These are phyloP conservation scores for Leptothorax acervorum DNA, from an alignment of 2,888 invertebrate species.

Conservation along the genomic window DNA sequence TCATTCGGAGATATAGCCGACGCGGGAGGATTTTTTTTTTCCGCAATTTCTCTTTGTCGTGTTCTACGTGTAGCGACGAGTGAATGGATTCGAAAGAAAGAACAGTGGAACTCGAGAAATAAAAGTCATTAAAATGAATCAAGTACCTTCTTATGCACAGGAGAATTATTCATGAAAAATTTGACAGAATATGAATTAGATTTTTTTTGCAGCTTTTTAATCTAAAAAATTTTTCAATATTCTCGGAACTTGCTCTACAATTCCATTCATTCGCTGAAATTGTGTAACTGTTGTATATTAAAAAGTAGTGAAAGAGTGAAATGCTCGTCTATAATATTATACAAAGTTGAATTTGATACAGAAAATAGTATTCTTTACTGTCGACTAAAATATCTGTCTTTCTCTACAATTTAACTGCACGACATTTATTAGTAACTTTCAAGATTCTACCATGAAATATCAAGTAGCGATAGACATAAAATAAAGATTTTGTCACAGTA, in stretches of 20 bases:
- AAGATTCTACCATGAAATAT: not conserved
- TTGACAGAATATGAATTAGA: not conserved
- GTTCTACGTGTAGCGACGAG: slow-evolving; percentile 5
- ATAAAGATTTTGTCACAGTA: not conserved
- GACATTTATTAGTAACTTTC: not conserved
- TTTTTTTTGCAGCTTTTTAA: not conserved
- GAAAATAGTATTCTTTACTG: not conserved
- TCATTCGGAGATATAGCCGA: not conserved
- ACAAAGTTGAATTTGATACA: not conserved
- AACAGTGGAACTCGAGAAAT: slow-evolving; percentile 3
- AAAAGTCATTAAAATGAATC: slow-evolving; percentile 27
- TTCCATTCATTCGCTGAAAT: slow-evolving; percentile 32
- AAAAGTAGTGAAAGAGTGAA: slow-evolving; percentile 18
- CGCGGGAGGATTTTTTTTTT: slow-evolving; percentile 11
- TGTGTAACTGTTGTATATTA: slow-evolving; percentile 7
- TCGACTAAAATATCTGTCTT: not conserved
- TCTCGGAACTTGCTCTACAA: not conserved
- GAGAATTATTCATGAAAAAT: slow-evolving; percentile 13
- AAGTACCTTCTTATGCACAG: not conserved
- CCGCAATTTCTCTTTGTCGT: slow-evolving; percentile 27
- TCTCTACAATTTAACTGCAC: not conserved
- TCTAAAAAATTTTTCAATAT: not conserved
- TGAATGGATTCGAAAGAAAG: slow-evolving; percentile 2
- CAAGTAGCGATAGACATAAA: not conserved
- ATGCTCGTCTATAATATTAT: not conserved